phyloP scores from a whole-genome alignment of 2,113 vertebrate genomes.

The Octodon degus region DNA sequence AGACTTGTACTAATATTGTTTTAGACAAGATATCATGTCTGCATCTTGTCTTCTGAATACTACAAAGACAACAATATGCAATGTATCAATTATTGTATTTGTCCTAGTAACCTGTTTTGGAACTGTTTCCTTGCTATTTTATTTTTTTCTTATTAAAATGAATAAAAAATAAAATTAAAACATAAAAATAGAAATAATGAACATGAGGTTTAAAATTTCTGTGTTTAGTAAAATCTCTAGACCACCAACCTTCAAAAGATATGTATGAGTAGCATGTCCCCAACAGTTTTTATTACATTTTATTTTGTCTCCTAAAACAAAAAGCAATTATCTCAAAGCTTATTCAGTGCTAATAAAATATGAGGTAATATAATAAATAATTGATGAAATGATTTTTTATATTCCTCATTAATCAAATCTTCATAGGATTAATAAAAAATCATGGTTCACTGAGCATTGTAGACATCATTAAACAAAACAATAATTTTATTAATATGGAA shows the following conservation, averaged over 20 bases:
- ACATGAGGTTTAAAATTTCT: neutral
- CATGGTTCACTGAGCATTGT: slow-evolving; percentile 41
- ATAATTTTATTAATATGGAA: slow-evolving; percentile 60
- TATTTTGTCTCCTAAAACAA: slow-evolving; percentile 42
- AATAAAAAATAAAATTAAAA: too few species aligned
- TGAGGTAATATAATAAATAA: slow-evolving; percentile 47
- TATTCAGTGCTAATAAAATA: slow-evolving; percentile 26
- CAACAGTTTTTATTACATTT: neutral
- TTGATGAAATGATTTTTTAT: slow-evolving; percentile 58
- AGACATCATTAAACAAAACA: slow-evolving; percentile 62
- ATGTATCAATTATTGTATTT: too few species aligned
- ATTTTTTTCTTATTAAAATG: too few species aligned
- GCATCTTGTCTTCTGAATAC: too few species aligned
- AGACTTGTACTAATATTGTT: too few species aligned
- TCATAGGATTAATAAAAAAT: slow-evolving; percentile 53
- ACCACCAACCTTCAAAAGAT: neutral
- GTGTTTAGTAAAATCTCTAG: neutral
- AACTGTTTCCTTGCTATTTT: too few species aligned
- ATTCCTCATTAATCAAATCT: slow-evolving; percentile 63
- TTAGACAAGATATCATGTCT: too few species aligned
- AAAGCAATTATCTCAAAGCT: slow-evolving; percentile 45
- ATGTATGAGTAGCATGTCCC: neutral
- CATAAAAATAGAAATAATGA: neutral
- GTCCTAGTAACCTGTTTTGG: too few species aligned
- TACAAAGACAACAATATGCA: too few species aligned